Conservation (phyloP, 2,113 vertebrate species). For the Noctilio leporinus region DNA sequence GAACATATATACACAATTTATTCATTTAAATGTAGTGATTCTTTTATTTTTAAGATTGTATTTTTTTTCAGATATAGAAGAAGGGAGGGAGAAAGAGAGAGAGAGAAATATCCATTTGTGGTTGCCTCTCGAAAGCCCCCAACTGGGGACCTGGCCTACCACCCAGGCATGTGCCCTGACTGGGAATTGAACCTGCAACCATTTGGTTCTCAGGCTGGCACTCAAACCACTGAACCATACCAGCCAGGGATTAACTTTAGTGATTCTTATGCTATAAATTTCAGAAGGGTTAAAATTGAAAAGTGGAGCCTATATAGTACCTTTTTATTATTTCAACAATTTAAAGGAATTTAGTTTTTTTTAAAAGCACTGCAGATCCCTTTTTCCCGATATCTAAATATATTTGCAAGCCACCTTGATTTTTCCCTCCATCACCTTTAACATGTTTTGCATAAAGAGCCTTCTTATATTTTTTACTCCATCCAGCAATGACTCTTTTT, state of each 20-base stretch:
- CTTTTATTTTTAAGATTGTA: too few relatives aligned
- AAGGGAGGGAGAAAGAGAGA: too few relatives aligned
- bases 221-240: too few relatives aligned
- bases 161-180: too few relatives aligned
- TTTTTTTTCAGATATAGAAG: too few relatives aligned
- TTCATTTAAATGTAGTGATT: not conserved
- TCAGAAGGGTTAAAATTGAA: not conserved
- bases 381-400: not conserved
- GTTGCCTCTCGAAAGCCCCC: too few relatives aligned
- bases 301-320: not conserved
- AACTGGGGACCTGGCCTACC: too few relatives aligned
- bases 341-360: not conserved
- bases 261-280: not conserved
- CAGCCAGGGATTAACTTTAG: too few relatives aligned
- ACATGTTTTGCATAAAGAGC: not conserved
- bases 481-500: not conserved
- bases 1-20: not conserved
- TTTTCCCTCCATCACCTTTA: not conserved
- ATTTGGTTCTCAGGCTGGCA: too few relatives aligned
- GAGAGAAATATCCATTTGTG: too few relatives aligned
- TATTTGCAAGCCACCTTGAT: not conserved
- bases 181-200: too few relatives aligned
- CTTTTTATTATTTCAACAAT: constrained; percentile 7
- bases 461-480: not conserved
- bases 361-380: not conserved